Evolutionary conservation across 23 tunicate genomes (phyloP).

Genomic region (Styela plicata): DNA sequence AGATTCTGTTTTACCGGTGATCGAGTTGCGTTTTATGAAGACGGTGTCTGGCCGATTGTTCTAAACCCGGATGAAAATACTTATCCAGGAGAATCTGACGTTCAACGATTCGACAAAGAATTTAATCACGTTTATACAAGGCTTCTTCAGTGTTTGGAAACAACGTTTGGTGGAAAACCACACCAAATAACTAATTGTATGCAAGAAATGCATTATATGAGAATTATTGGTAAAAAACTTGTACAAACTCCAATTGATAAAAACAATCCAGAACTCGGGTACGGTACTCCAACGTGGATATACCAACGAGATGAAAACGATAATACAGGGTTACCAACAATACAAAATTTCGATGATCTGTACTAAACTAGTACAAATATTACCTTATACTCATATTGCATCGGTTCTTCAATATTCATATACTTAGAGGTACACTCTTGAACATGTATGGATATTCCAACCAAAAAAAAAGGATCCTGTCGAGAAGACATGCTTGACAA

Average conservation of each 20-base stretch:
- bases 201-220: slow-evolving; percentile 59
- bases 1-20: slow-evolving; percentile 12
- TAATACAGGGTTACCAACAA: not conserved
- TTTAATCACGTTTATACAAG: slow-evolving; percentile 2
- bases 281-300: slow-evolving; percentile 30
- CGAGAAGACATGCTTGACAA: too few species aligned
- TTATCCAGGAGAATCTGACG: slow-evolving; percentile 27
- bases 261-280: slow-evolving; percentile 6
- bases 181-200: slow-evolving; percentile 42
- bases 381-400: too few species aligned
- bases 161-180: slow-evolving; percentile 34
- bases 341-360: not conserved
- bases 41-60: slow-evolving; percentile 17
- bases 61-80: slow-evolving; percentile 3
- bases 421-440: too few species aligned
- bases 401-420: too few species aligned
- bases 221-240: slow-evolving; percentile 38
- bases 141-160: slow-evolving; percentile 24
- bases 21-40: not conserved
- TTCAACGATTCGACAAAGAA: slow-evolving; percentile 24
- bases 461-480: too few species aligned
- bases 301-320: slow-evolving; percentile 10
- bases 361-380: too few species aligned
- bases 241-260: slow-evolving; percentile 37
- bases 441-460: too few species aligned